phyloP scores from a whole-genome alignment of 2,113 vertebrate genomes.

The Proterorhinus semilunaris region DNA sequence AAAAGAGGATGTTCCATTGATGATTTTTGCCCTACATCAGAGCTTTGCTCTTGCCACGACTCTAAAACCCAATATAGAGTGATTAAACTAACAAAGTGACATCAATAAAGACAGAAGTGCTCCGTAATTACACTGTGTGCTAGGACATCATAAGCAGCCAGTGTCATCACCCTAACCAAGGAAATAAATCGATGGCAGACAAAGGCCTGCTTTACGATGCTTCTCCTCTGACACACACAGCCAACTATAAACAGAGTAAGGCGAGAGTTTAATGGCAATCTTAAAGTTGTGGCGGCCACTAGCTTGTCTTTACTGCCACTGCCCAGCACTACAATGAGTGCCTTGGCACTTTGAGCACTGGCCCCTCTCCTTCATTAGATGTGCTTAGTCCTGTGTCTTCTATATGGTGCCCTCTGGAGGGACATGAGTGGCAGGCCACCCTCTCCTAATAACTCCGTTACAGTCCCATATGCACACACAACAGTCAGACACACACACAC shows the following conservation, averaged over 20 bases:
- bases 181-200: conserved; percentile 79
- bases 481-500: conserved; percentile 3
- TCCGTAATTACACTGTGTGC: conserved; percentile 74
- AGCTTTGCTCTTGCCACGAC: conserved; percentile 69
- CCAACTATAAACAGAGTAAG: conserved; percentile 72
- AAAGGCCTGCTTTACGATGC: conserved; percentile 73
- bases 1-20: conserved; percentile 75
- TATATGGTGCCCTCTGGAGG: conserved; percentile 65
- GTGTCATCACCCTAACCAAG: conserved; percentile 77
- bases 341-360: conserved; percentile 60
- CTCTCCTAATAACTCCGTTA: conserved; percentile 71
- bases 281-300: conserved; percentile 76
- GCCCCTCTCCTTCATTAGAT: conserved; percentile 70
- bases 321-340: conserved; percentile 64
- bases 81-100: conserved; percentile 81
- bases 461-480: conserved; percentile 28
- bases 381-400: conserved; percentile 33
- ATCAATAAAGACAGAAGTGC: conserved; percentile 76
- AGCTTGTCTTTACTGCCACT: conserved; percentile 73
- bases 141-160: conserved; percentile 77
- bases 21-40: conserved; percentile 73
- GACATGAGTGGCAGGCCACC: conserved; percentile 72
- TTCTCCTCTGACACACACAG: conserved; percentile 73
- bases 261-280: conserved; percentile 76
- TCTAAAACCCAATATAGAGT: conserved; percentile 74